Base-by-base conservation (phyloP, 1,140 invertebrate genomes). In the Berghia stephanieae region DNA sequence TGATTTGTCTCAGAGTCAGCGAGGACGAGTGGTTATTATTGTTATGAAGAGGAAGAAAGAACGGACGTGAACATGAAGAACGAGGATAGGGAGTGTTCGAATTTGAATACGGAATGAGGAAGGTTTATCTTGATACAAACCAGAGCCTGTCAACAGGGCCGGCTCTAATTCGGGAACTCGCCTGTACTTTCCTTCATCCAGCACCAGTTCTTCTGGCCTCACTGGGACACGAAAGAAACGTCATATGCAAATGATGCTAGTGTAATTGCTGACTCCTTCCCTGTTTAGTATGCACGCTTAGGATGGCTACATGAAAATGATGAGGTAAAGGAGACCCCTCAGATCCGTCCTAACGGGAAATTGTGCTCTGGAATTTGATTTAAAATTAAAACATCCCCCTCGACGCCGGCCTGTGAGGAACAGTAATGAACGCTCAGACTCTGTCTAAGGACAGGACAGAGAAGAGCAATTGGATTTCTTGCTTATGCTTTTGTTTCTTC, bases 111-210 rank as follows among this genome's bases (percentile, higher is more conserved):
- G 72, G 72, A n/a, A 75, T 75, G 55, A 75, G 36, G 55, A 31
- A 21, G 72, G 55, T 75, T 75, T 75, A 75, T 75, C 55, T 75
- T 75, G 72, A 75, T 75, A 52, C 63, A 75, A 75, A 52, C 52
- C 55, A 75, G 55, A 16, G 52, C 24, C 49, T 75, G 72, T 75
- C 72, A 75, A 42, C 72, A 24, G 44, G 55, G n/a, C 27, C 21
- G 60, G 72, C 55, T 75, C 72, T 75, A 75, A 75, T 75, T 75
- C 63, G 72, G n/a, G n/a, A n/a, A n/a, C n/a, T n/a, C 72, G 52
- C 72, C 27, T 3, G 42, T n/a, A 63, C 36, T 75, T 75, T 40
- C 36, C 63, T 75, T 40, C 52, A 34, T 63, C 72, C 38, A 21
- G 13, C 52, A 31, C 55, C 55, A 2, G 1, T 60, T 44, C 27